Base-by-base conservation (phyloP, 2,113 vertebrate genomes). In the Entelurus aequoreus region DNA sequence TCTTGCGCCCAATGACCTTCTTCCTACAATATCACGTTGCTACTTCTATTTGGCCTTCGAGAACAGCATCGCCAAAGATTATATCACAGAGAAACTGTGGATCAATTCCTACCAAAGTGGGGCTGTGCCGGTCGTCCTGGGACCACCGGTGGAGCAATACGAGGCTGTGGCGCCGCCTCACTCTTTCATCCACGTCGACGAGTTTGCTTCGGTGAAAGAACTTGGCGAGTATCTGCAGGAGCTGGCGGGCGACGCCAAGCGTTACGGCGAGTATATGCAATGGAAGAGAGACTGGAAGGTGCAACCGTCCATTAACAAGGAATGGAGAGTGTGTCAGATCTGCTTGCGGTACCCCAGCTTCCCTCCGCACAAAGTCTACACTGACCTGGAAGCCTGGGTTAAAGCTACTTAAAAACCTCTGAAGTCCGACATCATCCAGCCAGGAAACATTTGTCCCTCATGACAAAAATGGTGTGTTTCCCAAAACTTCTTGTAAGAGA, bases 51-150 rank as follows among this genome's bases (percentile, higher is more conserved):
- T 98, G 57, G 90, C 96, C n/a, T 94, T 98, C 0, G 96, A 99
- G 82, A 99, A 99, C 80, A 89, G 94, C 0, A 28, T 87, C 42
- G 79, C 90, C 76, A 89, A 56, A 5, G 94, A 98, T 81, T 99
- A 99, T 52, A 94, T 99, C 82, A 97, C 96, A 0, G 96, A 99
- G 78, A 99, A 99, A 80, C 87, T 99, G 35, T 99, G 96, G 96
- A 80, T 82, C 40, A 99, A 98, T 0, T 82, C 93, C 0, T 91
- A 94, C 73, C 51, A 76, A 19, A 89, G 91, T 0, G 90, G 93
- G 0, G 54, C 92, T 0, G 92, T 99, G 38, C 96, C 96, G 0
- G 84, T 99, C 5, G 96, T 93, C 35, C 72, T 99, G 46, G 96
- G 96, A 0, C 90, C 96, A 0, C 74, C 93, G 0, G 38, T 91